Evolutionary conservation across 30 jellyfish, hydroid and myxozoan species (phyloP).

Genomic region (Pseudorhiza aurosa): DNA sequence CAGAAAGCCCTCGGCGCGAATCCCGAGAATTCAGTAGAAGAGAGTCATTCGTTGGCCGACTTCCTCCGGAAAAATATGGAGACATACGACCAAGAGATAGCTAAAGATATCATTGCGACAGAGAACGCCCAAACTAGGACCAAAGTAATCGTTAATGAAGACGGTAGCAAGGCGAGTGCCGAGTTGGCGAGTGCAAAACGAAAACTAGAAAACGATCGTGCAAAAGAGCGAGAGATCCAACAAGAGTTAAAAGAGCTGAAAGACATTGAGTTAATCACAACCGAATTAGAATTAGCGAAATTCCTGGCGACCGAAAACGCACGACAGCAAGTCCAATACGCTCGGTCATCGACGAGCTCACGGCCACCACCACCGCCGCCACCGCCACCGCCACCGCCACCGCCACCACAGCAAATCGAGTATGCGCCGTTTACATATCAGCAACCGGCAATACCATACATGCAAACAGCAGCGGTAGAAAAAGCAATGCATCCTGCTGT

Average conservation of each 20-base stretch:
- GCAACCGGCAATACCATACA: constrained; percentile 35
- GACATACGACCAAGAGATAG: constrained; percentile 73
- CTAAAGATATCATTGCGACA: constrained; percentile 62
- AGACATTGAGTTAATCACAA: constrained; percentile 86
- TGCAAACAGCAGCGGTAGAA: constrained; percentile 17
- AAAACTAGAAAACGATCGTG: constrained; percentile 83
- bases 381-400: constrained; percentile 16
- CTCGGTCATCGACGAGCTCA: constrained; percentile 44
- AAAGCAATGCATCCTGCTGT: constrained; percentile 37
- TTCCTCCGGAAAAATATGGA: constrained; percentile 75
- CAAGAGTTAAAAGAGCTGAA: constrained; percentile 76
- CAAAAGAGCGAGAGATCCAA: constrained; percentile 76
- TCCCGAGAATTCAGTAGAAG: constrained; percentile 84
- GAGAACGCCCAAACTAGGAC: constrained; percentile 73
- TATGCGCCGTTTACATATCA: constrained; percentile 13
- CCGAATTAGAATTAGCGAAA: constrained; percentile 91
- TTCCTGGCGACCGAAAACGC: constrained; percentile 87
- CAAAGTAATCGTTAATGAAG: constrained; percentile 54
- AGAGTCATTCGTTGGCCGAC: constrained; percentile 73
- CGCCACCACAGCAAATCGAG: background rate
- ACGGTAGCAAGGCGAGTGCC: constrained; percentile 38
- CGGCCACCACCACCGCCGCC: constrained; percentile 35
- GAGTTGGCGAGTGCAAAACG: constrained; percentile 74
- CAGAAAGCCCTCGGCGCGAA: constrained; percentile 82
- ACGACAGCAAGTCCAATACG: constrained; percentile 65